Conservation (phyloP, 2,888 invertebrate genomes). For the Caenorhabditis drosophilae region DNA sequence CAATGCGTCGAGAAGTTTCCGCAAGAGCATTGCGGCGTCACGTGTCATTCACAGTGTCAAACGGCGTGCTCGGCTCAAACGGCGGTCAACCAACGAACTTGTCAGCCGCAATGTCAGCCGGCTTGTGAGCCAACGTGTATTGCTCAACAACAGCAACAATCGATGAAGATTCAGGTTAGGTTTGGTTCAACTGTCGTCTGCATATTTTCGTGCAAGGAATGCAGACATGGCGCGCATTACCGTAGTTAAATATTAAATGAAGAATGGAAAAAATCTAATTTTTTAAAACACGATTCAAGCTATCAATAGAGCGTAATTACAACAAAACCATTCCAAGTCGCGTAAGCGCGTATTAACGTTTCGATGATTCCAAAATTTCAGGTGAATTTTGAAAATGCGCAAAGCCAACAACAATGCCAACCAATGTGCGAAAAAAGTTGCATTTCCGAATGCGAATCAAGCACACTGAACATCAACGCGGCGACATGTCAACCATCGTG, state of each 20-base stretch:
- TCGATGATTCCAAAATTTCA: too few species aligned
- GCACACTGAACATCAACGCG: constrained; percentile 25
- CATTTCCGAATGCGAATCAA: constrained; percentile 34
- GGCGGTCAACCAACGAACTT: constrained; percentile 8
- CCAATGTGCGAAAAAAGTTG: constrained; percentile 42
- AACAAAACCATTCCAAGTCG: too few species aligned
- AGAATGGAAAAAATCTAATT: too few species aligned
- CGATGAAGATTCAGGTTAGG: too few species aligned
- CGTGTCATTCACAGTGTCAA: constrained; percentile 39
- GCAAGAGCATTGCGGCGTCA: constrained; percentile 47
- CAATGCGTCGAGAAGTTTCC: constrained; percentile 51
- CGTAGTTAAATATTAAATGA: too few species aligned
- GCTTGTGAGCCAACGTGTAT: constrained; percentile 42
- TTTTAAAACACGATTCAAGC: too few species aligned
- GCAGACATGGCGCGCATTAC: too few species aligned
- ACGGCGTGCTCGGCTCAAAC: constrained; percentile 30
- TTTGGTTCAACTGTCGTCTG: too few species aligned
- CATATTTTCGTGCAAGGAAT: too few species aligned
- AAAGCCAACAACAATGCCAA: constrained; percentile 23
- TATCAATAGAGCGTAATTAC: too few species aligned
- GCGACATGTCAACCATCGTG: constrained; percentile 45
- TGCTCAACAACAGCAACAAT: constrained; percentile 26
- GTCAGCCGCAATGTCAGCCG: constrained; percentile 38
- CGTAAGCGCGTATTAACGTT: too few species aligned
- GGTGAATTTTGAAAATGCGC: constrained; percentile 6